Evolutionary conservation across 1,140 invertebrate genomes (phyloP).

Genomic region (Drosophila mayri): DNA sequence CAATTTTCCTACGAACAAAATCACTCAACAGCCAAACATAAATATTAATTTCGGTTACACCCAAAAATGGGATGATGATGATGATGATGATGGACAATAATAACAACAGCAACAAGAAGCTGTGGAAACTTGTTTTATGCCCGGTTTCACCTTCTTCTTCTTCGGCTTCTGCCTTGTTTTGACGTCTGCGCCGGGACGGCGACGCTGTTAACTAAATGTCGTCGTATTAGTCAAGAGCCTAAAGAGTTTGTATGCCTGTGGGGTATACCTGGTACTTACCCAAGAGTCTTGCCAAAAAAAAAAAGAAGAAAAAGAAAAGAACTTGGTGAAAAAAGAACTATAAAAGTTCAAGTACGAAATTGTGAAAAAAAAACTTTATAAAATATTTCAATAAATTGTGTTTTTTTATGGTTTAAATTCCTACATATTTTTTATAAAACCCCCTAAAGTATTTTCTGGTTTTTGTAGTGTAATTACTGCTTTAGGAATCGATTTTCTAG

Average conservation of each 20-base stretch:
- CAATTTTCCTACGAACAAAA: constrained; percentile 49
- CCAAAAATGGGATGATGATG: constrained; percentile 37
- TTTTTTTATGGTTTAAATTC: background rate
- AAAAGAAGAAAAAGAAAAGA: too few species aligned
- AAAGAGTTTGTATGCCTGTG: constrained; percentile 21
- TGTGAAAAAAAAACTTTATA: background rate
- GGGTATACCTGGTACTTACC: background rate
- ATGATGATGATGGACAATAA: constrained; percentile 27
- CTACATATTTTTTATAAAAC: background rate
- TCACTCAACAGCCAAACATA: constrained; percentile 27
- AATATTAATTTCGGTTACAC: constrained; percentile 54
- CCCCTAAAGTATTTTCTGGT: background rate
- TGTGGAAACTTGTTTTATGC: constrained; percentile 35
- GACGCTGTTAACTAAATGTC: constrained; percentile 31
- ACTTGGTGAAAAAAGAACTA: background rate
- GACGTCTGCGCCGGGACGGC: constrained; percentile 62
- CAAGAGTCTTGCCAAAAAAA: constrained; percentile 4
- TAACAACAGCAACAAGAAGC: constrained; percentile 36
- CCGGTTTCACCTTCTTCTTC: constrained; percentile 26
- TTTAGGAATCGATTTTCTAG: too few species aligned
- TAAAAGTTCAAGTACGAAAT: background rate
- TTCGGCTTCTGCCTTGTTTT: constrained; percentile 45
- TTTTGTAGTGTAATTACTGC: too few species aligned
- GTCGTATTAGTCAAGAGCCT: constrained; percentile 30
- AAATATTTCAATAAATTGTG: background rate